These are phyloP conservation scores for Ephialtes manifestator DNA, from an alignment of 2,888 invertebrate species.

Conservation along the genomic window DNA sequence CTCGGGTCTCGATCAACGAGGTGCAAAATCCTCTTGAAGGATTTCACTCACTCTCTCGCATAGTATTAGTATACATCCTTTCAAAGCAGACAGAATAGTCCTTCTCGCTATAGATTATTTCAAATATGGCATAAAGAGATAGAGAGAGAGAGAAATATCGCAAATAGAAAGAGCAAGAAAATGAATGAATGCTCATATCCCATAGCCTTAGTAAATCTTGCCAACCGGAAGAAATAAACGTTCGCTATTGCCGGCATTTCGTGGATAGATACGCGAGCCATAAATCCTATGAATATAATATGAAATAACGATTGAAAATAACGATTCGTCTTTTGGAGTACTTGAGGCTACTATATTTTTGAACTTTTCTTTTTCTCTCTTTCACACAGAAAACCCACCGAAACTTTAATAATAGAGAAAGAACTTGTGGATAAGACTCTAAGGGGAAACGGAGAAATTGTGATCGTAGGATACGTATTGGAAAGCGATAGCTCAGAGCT, in stretches of 20 bases:
- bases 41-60: conserved; percentile 29
- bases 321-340: conserved; percentile 44
- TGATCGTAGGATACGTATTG: conserved; percentile 84
- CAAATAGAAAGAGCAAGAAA: background rate
- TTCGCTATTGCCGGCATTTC: background rate
- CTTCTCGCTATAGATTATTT: background rate
- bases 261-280: conserved; percentile 3
- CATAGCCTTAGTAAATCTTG: background rate
- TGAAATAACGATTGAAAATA: conserved; percentile 64
- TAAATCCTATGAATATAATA: conserved; percentile 58
- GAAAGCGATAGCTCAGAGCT: conserved; percentile 85
- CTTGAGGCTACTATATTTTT: conserved; percentile 18
- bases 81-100: conserved; percentile 1
- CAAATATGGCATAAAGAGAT: background rate
- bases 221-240: conserved; percentile 39
- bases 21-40: conserved; percentile 69
- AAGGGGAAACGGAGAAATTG: conserved; percentile 80
- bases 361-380: conserved; percentile 5
- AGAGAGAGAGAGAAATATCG: background rate
- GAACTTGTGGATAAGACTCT: conserved; percentile 4
- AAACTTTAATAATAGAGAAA: conserved; percentile 81
- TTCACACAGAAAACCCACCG: background rate
- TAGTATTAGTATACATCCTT: conserved; percentile 23
- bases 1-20: conserved; percentile 53
- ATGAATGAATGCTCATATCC: conserved; percentile 6